Base-by-base conservation (phyloP, 2,113 vertebrate species). In the Mus spicilegus region DNA sequence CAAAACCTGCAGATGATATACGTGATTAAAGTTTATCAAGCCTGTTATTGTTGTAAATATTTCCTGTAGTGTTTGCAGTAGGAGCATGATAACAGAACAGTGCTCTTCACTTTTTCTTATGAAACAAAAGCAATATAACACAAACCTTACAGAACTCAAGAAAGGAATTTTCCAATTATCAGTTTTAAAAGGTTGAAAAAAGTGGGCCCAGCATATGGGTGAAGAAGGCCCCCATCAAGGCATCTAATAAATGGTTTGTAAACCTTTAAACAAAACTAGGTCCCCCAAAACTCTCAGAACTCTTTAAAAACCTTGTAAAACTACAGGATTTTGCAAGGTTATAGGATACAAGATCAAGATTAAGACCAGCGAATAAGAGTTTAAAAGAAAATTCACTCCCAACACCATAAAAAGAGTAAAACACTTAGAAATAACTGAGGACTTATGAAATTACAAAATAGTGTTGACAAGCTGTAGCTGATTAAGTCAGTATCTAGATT, bases 21-120 rank as follows among this genome's bases (percentile, higher is more conserved):
- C 73, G 69, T 93, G 89, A 96, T 93, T 95, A 85, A 90, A 90
- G 75, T 85, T 87, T 80, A 93, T 69, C 88, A 96, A 13, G 80
- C 36, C 95, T 88, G 86, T 95, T 87, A 92, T 49, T 92, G 24
- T n/a, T 70, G 20, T 84, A 87, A 90, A 89, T 70, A 63, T 89
- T 82, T 69, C 92, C 78, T 91, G 8, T 58, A 49, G 82, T 95
- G 85, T 80, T 96, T 94, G 85, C 58, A 95, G 80, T 61, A 87
- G 19, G 82, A 20, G 42, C 12, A 88, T 73, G 77, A 70, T 65
- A 92, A 91, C 1, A 22, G 51, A 88, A 67, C 13, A 46, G 26
- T 54, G 28, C 2, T 54, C 11, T 73, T 90, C 91, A 67, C 63
- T 89, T 67, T 95, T 90, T 80, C 30, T 82, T 87, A 90, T 49